phyloP scores from a whole-genome alignment of 1,140 invertebrate species.

The Bilobella aurantiaca region DNA sequence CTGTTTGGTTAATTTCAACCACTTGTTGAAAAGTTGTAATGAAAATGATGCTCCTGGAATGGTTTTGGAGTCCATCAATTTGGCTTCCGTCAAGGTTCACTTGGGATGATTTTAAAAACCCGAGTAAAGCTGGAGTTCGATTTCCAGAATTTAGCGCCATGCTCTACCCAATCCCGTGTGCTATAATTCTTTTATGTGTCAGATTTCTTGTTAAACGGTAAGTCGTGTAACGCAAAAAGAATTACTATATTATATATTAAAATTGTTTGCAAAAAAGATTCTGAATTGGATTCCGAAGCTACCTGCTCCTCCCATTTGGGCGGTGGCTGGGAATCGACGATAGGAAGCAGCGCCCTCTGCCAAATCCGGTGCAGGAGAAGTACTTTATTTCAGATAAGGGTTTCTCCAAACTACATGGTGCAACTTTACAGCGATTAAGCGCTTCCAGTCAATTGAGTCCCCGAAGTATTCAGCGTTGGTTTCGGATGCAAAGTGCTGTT shows the following conservation, averaged over 20 bases:
- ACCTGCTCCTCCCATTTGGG: constrained; percentile 64
- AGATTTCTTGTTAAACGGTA: constrained; percentile 73
- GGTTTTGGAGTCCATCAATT: constrained; percentile 69
- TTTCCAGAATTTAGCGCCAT: constrained; percentile 74
- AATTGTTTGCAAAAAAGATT: background rate
- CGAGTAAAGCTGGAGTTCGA: constrained; percentile 56
- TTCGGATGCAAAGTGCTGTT: constrained; percentile 63
- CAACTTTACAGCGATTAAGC: constrained; percentile 51
- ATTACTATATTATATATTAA: background rate
- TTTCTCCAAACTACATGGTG: constrained; percentile 58
- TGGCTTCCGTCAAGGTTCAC: constrained; percentile 82
- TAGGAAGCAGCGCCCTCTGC: constrained; percentile 28
- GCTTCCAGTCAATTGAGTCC: constrained; percentile 74
- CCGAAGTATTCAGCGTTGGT: constrained; percentile 80
- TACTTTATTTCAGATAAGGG: constrained; percentile 58
- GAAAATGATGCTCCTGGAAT: constrained; percentile 40
- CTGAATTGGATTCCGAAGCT: background rate
- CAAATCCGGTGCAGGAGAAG: constrained; percentile 59
- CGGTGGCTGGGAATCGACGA: constrained; percentile 60
- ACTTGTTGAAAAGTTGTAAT: too few relatives aligned
- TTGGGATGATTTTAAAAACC: constrained; percentile 65
- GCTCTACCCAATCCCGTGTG: constrained; percentile 65
- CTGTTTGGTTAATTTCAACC: too few relatives aligned
- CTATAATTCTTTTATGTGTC: constrained; percentile 59
- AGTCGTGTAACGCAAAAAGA: constrained; percentile 34